Base-by-base conservation (phyloP, 2,797 vertebrate species). In the Notoglanidium macrostoma region DNA sequence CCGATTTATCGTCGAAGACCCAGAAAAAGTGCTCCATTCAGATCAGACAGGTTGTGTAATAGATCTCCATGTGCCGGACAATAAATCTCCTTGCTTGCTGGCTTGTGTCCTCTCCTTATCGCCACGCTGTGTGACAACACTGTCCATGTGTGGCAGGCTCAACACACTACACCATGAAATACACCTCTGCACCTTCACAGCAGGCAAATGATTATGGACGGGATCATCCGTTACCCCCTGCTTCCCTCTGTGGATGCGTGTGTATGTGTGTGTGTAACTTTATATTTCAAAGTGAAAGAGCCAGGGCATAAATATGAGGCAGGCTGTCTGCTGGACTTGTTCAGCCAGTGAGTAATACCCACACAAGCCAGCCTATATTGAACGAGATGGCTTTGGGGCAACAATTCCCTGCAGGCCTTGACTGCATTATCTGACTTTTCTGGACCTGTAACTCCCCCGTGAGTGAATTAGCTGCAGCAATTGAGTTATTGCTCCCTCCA, bases 401-500 rank as follows among this genome's bases (percentile, higher is more conserved):
- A 94, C 95, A 94, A 95, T 95, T 95, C 94, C 94, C 95, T 84
- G 90, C 92, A 92, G 94, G 93, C 94, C 91, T 93, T 94, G 92
- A 92, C 94, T 94, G 93, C 93, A 94, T 96, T 95, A 94, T 94
- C 93, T 90, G 93, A 94, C 93, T 94, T 94, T 95, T 94, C 94
- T 95, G 95, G 95, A 94, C 92, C 93, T 84, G 81, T 93, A 94
- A 94, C 94, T 92, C 63, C 46, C 90, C 92, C 89, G 49, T 94
- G 95, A 95, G 94, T 95, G 94, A 96, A 96, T 96, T 95, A 96
- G 92, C 94, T 92, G 93, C 92, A 92, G 93, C 94, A 92, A 95
- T 94, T 96, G 95, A 96, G 94, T 96, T 96, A 96, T 95, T 94
- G 95, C 94, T 94, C 90, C 94, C 93, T 95, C 92, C 94, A 94